A percentile compares a stretch with the other conserved stretches of the same genome.
Evolutionary conservation across 2,113 vertebrate genomes (phyloP).

Genomic region (Sitta europaea): DNA sequence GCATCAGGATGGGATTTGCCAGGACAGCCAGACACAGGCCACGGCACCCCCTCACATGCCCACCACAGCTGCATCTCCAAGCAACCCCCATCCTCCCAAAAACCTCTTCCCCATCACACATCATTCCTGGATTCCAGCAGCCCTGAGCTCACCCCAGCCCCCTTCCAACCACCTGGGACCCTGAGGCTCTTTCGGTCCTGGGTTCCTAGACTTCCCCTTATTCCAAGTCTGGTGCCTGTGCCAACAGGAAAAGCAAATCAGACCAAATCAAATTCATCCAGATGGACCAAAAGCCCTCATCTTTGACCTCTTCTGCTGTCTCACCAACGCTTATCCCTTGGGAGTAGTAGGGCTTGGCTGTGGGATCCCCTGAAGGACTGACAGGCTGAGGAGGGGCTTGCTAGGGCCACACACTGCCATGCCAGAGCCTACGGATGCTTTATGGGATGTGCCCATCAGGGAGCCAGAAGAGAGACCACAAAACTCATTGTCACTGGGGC

Average conservation of each 20-base stretch:
- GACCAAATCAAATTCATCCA: not conserved
- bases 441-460: not conserved
- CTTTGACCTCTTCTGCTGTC: not conserved
- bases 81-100: not conserved
- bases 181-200: not conserved
- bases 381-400: not conserved
- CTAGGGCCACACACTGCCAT: not conserved
- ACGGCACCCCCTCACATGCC: not conserved
- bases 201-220: not conserved
- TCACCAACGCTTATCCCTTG: not conserved
- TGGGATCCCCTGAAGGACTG: not conserved
- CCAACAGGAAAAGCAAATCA: not conserved
- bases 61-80: not conserved
- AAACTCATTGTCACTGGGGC: not conserved
- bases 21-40: not conserved
- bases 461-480: not conserved
- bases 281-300: not conserved
- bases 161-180: not conserved
- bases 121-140: not conserved
- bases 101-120: fast-evolving
- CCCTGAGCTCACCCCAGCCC: not conserved
- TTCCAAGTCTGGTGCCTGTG: not conserved
- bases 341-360: not conserved
- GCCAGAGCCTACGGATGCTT: not conserved
- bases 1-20: not conserved